A percentile compares a stretch with the other conserved stretches of the same genome.
Conservation (phyloP, 2,888 invertebrate species). For the Galerucella calmariensis region DNA sequence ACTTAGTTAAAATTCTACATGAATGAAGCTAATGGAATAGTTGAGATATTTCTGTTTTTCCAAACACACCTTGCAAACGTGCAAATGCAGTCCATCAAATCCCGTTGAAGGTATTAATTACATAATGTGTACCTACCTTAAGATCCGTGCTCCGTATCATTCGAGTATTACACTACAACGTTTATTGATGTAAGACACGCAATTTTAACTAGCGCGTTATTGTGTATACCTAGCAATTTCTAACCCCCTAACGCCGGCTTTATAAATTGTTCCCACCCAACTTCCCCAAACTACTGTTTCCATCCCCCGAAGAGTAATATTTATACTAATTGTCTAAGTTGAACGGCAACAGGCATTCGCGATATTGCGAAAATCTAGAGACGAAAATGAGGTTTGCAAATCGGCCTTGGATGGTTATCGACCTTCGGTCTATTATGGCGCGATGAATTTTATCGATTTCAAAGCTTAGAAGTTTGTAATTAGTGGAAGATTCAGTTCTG, state of each 20-base stretch:
- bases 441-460: neutral
- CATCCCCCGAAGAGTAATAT: constrained; percentile 26
- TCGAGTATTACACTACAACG: constrained; percentile 6
- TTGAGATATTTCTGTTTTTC: neutral
- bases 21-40: too few species aligned
- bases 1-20: too few species aligned
- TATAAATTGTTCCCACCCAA: constrained; percentile 24
- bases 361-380: constrained; percentile 5
- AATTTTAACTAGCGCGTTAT: constrained; percentile 33
- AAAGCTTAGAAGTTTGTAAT: neutral
- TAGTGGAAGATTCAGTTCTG: neutral
- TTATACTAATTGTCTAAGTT: constrained; percentile 21
- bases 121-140: constrained; percentile 40
- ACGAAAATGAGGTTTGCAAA: constrained; percentile 2
- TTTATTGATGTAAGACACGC: constrained; percentile 35
- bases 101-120: constrained; percentile 44
- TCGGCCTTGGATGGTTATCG: neutral
- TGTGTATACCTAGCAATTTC: constrained; percentile 32
- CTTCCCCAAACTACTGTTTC: neutral
- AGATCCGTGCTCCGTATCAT: constrained; percentile 37
- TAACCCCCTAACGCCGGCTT: constrained; percentile 21
- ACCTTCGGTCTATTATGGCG: neutral
- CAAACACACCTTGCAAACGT: neutral
- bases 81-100: constrained; percentile 34
- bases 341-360: constrained; percentile 24